These are phyloP conservation scores for Drosophila busckii DNA, from an alignment of 1,140 invertebrate genomes.

Conservation along the genomic window DNA sequence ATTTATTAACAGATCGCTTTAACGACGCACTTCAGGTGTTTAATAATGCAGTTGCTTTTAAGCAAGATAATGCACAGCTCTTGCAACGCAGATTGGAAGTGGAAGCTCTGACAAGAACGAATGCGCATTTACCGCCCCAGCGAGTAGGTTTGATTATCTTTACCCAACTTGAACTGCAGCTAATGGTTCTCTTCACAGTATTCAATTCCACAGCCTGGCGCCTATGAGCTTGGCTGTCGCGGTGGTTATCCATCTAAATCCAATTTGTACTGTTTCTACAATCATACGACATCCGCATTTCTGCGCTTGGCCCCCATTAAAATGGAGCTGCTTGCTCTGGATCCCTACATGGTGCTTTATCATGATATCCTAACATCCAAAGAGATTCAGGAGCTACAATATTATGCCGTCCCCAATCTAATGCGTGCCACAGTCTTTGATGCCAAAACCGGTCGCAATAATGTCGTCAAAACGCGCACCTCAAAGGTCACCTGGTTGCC, in stretches of 20 bases:
- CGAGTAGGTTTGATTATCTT: conserved; percentile 20
- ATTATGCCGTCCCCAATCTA: conserved; percentile 90
- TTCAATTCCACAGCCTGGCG: conserved; percentile 78
- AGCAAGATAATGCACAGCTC: conserved; percentile 60
- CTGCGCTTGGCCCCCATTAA: conserved; percentile 92
- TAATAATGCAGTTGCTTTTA: conserved; percentile 36
- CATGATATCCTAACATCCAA: conserved; percentile 92
- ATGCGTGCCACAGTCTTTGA: conserved; percentile 88
- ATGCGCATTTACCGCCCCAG: conserved; percentile 32
- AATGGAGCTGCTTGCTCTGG: conserved; percentile 90
- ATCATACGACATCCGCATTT: conserved; percentile 85
- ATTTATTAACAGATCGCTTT: conserved; percentile 24
- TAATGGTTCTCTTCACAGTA: conserved; percentile 38
- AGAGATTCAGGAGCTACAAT: conserved; percentile 93
- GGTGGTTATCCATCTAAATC: conserved; percentile 83
- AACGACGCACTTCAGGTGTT: conserved; percentile 54
- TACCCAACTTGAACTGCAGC: not conserved
- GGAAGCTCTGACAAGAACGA: conserved; percentile 79
- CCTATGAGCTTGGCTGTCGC: conserved; percentile 92
- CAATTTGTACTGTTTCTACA: conserved; percentile 88
- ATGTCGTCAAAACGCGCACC: conserved; percentile 94
- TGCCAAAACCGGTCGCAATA: conserved; percentile 89
- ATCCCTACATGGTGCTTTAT: conserved; percentile 93
- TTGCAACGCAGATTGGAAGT: conserved; percentile 87
- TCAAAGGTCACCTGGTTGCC: conserved; percentile 98